phyloP scores from a whole-genome alignment of 2,888 invertebrate species.

The Eubasilissa splendida region DNA sequence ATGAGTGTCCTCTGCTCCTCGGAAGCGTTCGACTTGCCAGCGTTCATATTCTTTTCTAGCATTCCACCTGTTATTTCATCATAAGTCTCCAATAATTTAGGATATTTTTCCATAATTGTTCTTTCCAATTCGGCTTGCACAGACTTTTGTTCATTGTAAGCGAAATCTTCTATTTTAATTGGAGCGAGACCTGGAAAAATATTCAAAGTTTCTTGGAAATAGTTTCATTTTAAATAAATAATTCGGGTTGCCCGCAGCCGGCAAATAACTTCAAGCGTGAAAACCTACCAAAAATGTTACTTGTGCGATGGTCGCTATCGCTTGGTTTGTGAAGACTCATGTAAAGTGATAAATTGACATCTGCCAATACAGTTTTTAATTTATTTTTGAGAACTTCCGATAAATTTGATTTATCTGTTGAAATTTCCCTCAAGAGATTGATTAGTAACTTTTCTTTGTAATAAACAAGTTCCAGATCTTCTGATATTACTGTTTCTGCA shows the following conservation, averaged over 20 bases:
- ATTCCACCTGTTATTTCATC: constrained; percentile 60
- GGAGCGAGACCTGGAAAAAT: constrained; percentile 65
- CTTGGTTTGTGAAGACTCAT: constrained; percentile 67
- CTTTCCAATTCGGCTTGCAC: constrained; percentile 67
- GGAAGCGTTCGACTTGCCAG: not conserved
- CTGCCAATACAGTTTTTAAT: constrained; percentile 67
- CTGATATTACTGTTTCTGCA: not conserved
- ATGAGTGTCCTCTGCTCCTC: constrained; percentile 62
- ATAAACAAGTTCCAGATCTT: constrained; percentile 37
- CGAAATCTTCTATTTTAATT: constrained; percentile 65
- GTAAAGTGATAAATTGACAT: constrained; percentile 67
- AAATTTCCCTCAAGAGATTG: constrained; percentile 36
- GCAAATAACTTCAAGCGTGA: constrained; percentile 16
- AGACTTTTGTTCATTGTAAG: constrained; percentile 64
- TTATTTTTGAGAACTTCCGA: constrained; percentile 63
- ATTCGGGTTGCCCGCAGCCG: no score
- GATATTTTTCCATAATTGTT: constrained; percentile 65
- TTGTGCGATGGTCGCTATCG: constrained; percentile 67
- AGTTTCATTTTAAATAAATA: no score
- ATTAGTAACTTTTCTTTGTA: constrained; percentile 43
- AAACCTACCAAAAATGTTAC: constrained; percentile 66
- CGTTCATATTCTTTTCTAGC: not conserved
- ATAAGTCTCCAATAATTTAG: constrained; percentile 64
- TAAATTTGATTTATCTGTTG: constrained; percentile 23
- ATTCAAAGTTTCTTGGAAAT: not conserved